Base-by-base conservation (phyloP, 2,888 invertebrate species). In the Lapara coniferarum region DNA sequence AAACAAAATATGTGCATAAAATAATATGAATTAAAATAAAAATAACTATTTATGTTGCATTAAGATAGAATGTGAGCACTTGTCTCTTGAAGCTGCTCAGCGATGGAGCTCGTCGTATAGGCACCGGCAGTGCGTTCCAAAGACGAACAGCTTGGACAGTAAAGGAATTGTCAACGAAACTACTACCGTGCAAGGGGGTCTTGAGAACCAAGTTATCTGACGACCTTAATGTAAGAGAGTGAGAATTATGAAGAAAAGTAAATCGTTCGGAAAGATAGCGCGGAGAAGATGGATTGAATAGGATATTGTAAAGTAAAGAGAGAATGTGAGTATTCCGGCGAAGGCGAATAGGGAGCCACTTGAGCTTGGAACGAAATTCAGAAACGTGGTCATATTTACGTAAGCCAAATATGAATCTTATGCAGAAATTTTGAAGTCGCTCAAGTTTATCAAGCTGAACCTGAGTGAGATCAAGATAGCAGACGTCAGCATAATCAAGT, bases 341-440 rank as follows among this genome's bases (percentile, higher is more conserved):
- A 51, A 51, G 12, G 8, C 51, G 51, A 51, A 51, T 51, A 51
- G 51, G 51, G 0, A 51, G 51, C 51, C 51, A 51, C 51, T 51
- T 51, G 12, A 51, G 10, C 51, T 51, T 51, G 7, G 66, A 19
- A 19, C 19, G 66, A 49, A 4, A 66, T 46, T 19, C 25, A 49
- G n/a, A 51, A 46, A 66, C 13, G 16, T 66, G 49, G 51, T 68
- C 68, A 58, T 68, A 68, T 51, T 68, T 59, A 7, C 68, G 52
- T 25, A 68, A 58, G 10, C 58, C 59, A 68, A 68, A 68, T 58
- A 68, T 68, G 49, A 68, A 58, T 51, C 59, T 10, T 30, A 68
- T 49, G 44, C 51, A 58, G 14, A 57, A 57, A 49, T 58, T 68
- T 58, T 68, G 68, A 19, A 68, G 52, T 7, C 68, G 58, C 68